phyloP scores from a whole-genome alignment of 2,888 invertebrate genomes.

The Allolobophora icterica region DNA sequence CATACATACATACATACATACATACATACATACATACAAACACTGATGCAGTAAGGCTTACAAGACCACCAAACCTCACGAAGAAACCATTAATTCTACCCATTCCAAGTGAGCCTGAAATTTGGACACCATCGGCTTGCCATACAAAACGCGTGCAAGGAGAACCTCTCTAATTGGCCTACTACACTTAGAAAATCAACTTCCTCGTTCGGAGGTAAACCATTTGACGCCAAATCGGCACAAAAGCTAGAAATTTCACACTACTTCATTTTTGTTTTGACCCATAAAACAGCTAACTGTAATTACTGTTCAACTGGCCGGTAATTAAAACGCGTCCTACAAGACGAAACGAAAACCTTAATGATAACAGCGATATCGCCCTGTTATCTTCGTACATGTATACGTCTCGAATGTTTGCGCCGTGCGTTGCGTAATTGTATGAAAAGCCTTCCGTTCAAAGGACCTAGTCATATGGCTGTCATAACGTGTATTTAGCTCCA shows the following conservation, averaged over 20 bases:
- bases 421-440: no score
- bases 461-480: neutral
- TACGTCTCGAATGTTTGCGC: no score
- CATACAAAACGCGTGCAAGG: neutral
- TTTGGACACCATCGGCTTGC: neutral
- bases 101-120: neutral
- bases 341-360: neutral
- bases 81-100: neutral
- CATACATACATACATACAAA: neutral
- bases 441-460: no score
- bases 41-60: neutral
- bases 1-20: neutral
- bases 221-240: neutral
- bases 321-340: neutral
- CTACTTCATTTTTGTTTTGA: neutral
- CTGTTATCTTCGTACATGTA: no score
- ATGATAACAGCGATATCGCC: neutral
- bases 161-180: neutral
- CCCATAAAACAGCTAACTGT: neutral
- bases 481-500: neutral
- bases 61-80: neutral
- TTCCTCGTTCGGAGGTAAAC: neutral
- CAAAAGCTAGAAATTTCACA: neutral
- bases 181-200: neutral
- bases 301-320: no score